These are phyloP conservation scores for Hafferia zeledoni DNA, from an alignment of 2,797 vertebrate species.

Conservation along the genomic window DNA sequence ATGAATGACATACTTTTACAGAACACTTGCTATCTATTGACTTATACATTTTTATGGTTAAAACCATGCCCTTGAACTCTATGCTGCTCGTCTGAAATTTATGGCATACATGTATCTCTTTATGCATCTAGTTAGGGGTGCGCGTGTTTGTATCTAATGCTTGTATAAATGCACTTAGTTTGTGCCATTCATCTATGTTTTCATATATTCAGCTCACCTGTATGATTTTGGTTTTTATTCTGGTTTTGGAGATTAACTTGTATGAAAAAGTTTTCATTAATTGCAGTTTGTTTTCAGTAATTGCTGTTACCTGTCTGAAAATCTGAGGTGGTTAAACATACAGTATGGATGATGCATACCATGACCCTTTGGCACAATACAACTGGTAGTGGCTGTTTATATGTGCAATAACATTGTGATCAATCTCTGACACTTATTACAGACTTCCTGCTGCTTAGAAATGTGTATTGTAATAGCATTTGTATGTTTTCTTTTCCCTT, in stretches of 20 bases:
- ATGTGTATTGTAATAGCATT: constrained; percentile 74
- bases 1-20: neutral
- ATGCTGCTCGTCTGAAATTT: neutral
- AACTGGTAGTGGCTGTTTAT: constrained; percentile 68
- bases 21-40: neutral
- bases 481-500: constrained; percentile 74
- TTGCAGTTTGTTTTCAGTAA: constrained; percentile 57
- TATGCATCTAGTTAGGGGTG: neutral
- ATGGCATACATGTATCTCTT: neutral
- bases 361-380: constrained; percentile 22
- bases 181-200: neutral
- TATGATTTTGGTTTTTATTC: neutral
- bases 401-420: constrained; percentile 67
- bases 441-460: constrained; percentile 74
- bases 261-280: neutral
- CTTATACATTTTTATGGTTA: neutral
- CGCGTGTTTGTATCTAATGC: accelerated
- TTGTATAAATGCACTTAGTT: neutral
- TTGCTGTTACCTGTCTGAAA: constrained; percentile 36
- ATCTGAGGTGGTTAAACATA: constrained; percentile 48
- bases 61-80: neutral
- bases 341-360: constrained; percentile 18
- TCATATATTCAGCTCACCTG: neutral
- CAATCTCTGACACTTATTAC: constrained; percentile 78
- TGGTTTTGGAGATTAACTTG: neutral